These are phyloP conservation scores for Ateles fusciceps DNA, from an alignment of 2,797 vertebrate genomes.

Conservation along the genomic window DNA sequence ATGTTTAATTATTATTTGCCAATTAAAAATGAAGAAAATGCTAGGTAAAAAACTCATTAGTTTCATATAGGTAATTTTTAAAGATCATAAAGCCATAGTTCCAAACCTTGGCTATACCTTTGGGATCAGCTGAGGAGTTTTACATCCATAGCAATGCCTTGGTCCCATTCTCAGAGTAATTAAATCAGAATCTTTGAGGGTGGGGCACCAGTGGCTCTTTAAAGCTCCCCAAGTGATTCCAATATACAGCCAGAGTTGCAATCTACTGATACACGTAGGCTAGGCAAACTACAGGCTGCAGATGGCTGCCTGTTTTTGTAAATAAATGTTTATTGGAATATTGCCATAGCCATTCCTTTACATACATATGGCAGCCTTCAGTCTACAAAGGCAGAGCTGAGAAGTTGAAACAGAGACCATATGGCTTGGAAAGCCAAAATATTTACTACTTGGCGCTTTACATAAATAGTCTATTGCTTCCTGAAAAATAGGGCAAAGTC, in stretches of 20 bases:
- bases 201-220: not conserved
- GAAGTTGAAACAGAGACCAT: not conserved
- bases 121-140: not conserved
- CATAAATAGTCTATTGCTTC: conserved; percentile 6
- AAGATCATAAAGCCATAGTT: not conserved
- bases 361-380: not conserved
- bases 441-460: conserved; percentile 9
- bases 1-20: not conserved
- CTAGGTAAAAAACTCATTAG: not conserved
- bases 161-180: not conserved
- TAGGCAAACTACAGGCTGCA: not conserved
- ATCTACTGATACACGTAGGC: not conserved
- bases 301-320: not conserved
- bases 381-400: not conserved
- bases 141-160: not conserved
- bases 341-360: not conserved
- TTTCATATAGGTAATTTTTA: conserved; percentile 24
- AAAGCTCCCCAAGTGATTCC: not conserved
- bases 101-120: not conserved
- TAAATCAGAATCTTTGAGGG: not conserved
- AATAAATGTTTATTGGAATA: conserved; percentile 16
- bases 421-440: not conserved
- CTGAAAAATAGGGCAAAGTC: conserved; percentile 10
- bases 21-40: not conserved
- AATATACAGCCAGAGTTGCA: not conserved